These are phyloP conservation scores for Ylistrum balloti DNA, from an alignment of 1,140 invertebrate genomes.

Conservation along the genomic window DNA sequence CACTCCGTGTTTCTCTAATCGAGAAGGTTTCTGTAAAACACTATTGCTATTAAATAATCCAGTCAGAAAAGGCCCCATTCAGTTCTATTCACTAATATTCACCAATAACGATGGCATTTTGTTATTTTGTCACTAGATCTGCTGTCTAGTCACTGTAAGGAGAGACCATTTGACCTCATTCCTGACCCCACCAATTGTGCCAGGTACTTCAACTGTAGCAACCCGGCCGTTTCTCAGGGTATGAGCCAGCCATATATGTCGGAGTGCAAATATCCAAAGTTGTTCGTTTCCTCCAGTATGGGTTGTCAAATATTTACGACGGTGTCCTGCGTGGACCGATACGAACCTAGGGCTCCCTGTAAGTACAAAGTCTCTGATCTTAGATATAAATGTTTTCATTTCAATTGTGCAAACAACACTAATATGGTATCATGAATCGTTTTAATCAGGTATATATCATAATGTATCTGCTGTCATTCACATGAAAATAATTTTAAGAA, in stretches of 20 bases:
- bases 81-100: too few relatives aligned
- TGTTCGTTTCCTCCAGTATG: slow-evolving; percentile 63
- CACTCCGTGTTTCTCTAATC: too few relatives aligned
- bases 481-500: too few relatives aligned
- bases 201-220: slow-evolving; percentile 74
- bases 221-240: slow-evolving; percentile 44
- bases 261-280: slow-evolving; percentile 72
- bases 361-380: too few relatives aligned
- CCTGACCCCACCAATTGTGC: slow-evolving; percentile 69
- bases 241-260: slow-evolving; percentile 64
- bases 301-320: slow-evolving; percentile 66
- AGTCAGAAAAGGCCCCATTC: too few relatives aligned
- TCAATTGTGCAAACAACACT: too few relatives aligned
- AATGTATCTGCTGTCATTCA: too few relatives aligned
- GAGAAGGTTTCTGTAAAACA: too few relatives aligned
- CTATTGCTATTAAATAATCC: too few relatives aligned
- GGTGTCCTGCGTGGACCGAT: slow-evolving; percentile 59
- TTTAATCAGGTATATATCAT: too few relatives aligned
- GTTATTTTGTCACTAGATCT: slow-evolving; percentile 55
- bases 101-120: not conserved
- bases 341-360: slow-evolving; percentile 67
- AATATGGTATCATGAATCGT: too few relatives aligned
- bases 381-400: too few relatives aligned
- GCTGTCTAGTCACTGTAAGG: slow-evolving; percentile 61
- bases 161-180: slow-evolving; percentile 64